phyloP scores from a whole-genome alignment of 2,888 invertebrate genomes.

The Crocallis elinguaria region DNA sequence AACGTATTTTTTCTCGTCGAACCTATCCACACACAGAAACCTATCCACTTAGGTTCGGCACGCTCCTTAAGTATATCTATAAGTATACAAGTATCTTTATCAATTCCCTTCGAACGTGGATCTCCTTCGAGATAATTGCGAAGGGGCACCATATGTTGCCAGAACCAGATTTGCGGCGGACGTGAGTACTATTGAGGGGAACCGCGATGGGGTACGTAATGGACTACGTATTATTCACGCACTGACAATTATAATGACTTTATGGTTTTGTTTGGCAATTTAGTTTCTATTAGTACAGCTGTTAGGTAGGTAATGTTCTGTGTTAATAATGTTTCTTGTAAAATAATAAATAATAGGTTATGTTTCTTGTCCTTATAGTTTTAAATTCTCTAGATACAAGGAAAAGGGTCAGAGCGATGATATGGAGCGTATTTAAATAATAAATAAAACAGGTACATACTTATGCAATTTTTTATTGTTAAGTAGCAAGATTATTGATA shows the following conservation, averaged over 20 bases:
- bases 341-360: no score
- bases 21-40: no score
- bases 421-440: no score
- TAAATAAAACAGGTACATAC: no score
- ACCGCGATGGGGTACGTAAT: conserved; percentile 20
- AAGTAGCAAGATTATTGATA: no score
- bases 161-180: conserved; percentile 21
- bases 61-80: no score
- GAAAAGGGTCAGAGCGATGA: no score
- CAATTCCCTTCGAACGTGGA: background rate
- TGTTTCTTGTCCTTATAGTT: no score
- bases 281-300: conserved; percentile 1
- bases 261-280: conserved; percentile 22
- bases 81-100: background rate
- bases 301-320: background rate
- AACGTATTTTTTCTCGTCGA: no score
- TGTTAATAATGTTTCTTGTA: background rate
- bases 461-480: no score
- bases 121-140: conserved; percentile 23
- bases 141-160: conserved; percentile 21
- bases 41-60: no score
- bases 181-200: conserved; percentile 20
- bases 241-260: conserved; percentile 22
- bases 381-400: no score
- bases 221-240: conserved; percentile 19